Percentiles rank a stretch among this genome's conserved stretches.
Evolutionary conservation across 2,888 invertebrate species (phyloP).

Genomic region (Noctuana brunneofusca): DNA sequence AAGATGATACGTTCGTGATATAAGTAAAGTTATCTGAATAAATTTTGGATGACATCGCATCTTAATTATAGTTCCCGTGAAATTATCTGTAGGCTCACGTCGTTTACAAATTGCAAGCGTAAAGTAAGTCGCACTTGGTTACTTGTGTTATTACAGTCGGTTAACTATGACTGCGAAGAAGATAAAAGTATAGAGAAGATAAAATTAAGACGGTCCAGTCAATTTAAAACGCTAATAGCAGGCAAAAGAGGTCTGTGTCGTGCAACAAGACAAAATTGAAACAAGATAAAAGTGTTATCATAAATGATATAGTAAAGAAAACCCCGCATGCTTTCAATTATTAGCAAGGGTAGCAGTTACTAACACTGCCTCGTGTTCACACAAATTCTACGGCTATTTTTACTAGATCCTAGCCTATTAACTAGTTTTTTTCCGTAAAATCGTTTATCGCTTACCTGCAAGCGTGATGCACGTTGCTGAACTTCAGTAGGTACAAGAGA

Average conservation of each 20-base stretch:
- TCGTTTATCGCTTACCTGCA: conserved; percentile 4
- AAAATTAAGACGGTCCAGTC: too few relatives aligned
- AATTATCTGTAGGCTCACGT: conserved; percentile 38
- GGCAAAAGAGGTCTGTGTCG: too few relatives aligned
- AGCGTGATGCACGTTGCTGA: not conserved
- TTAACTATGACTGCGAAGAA: not conserved
- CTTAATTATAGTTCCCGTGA: conserved; percentile 36
- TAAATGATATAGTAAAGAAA: too few relatives aligned
- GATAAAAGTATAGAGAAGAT: too few relatives aligned
- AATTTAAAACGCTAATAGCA: too few relatives aligned
- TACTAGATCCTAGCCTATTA: too few relatives aligned
- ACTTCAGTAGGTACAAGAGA: conserved; percentile 9
- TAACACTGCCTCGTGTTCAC: too few relatives aligned
- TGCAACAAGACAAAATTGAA: too few relatives aligned
- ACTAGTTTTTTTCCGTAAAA: not conserved
- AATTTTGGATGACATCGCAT: conserved; percentile 36
- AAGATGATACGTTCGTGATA: conserved; percentile 30
- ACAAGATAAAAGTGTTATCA: too few relatives aligned
- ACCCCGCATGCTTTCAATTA: too few relatives aligned
- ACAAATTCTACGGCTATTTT: too few relatives aligned
- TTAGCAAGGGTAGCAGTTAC: too few relatives aligned
- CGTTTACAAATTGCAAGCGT: conserved; percentile 38
- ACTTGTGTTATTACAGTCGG: conserved; percentile 5
- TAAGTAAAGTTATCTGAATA: conserved; percentile 37
- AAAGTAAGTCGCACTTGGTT: conserved; percentile 18